Evolutionary conservation across 2,113 vertebrate species (phyloP), one percentile per base, ranked within the genome.

Genomic region (Heterochromis multidens): DNA sequence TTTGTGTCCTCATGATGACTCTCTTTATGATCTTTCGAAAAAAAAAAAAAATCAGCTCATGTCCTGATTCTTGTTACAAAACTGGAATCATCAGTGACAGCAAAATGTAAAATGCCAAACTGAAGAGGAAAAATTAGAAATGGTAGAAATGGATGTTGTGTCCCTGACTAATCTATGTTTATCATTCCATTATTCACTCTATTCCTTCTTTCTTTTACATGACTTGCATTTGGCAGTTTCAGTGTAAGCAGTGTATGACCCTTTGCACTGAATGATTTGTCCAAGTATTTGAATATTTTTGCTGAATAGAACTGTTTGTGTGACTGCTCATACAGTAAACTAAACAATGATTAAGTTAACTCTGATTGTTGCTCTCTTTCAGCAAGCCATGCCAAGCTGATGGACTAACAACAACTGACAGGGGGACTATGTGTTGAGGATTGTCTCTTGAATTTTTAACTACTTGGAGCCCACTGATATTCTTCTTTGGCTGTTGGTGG

Each of bases 401-500:
- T 74, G 90, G 88, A 91, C 81, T 86, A 82, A 89, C 88, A 70
- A 84, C 43, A 95, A 91, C 94, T 93, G 43, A 89, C 67, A 54
- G 59, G 85, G 90, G 81, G 95, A 97, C 89, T 83, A 97, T 97
- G 96, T 95, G 93, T 96, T 98, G 96, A 92, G 77, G 91, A 91
- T 7, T 82, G 4, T 27, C 79, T 63, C 17, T 27, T 86, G 67
- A 94, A 91, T 82, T 93, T 94, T 90, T 74, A 46, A 92, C 95
- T 84, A 43, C 67, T 82, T 93, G 95, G 94, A 95, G 92, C 94
- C 95, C 81, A 40, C 63, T 89, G 88, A 93, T 95, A 93, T 96
- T 92, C 95, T 95, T 85, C 83, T 80, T 81, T 92, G 88, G 93
- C 92, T 94, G 95, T 90, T 94, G 90, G 94, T 83, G 91, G 91